phyloP scores from a whole-genome alignment of 2,113 vertebrate genomes.

The Poeciliopsis occidentalis region DNA sequence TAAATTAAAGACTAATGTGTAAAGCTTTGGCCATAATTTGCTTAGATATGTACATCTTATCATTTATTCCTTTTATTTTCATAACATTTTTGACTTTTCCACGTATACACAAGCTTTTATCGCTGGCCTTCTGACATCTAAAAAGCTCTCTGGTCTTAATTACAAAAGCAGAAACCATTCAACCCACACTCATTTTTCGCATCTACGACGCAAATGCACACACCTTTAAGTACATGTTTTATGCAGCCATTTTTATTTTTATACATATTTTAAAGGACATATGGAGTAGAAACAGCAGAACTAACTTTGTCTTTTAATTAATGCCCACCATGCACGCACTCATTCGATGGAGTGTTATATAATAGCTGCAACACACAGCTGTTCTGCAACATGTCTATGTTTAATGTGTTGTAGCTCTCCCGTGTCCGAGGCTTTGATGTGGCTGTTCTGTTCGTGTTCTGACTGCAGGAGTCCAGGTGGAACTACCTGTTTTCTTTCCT shows the following conservation, averaged over 20 bases:
- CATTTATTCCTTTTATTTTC: neutral
- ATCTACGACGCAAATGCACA: neutral
- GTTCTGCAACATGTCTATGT: slow-evolving; percentile 1
- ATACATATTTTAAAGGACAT: neutral
- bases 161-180: neutral
- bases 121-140: neutral
- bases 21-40: no score
- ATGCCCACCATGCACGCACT: neutral
- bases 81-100: neutral
- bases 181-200: neutral
- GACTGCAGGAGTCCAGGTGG: slow-evolving; percentile 86
- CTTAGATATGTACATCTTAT: neutral
- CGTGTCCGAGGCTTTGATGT: slow-evolving; percentile 11
- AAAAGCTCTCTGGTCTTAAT: neutral
- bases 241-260: neutral
- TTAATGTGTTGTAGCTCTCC: neutral
- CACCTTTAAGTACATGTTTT: neutral
- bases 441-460: slow-evolving; percentile 12
- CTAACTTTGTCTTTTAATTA: neutral
- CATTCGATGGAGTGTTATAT: neutral
- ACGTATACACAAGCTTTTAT: neutral
- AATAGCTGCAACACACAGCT: neutral
- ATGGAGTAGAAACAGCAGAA: neutral
- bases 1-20: no score
- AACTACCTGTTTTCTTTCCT: slow-evolving; percentile 88